phyloP scores from a whole-genome alignment of 2,797 vertebrate genomes.

The Urocyon cinereoargenteus region DNA sequence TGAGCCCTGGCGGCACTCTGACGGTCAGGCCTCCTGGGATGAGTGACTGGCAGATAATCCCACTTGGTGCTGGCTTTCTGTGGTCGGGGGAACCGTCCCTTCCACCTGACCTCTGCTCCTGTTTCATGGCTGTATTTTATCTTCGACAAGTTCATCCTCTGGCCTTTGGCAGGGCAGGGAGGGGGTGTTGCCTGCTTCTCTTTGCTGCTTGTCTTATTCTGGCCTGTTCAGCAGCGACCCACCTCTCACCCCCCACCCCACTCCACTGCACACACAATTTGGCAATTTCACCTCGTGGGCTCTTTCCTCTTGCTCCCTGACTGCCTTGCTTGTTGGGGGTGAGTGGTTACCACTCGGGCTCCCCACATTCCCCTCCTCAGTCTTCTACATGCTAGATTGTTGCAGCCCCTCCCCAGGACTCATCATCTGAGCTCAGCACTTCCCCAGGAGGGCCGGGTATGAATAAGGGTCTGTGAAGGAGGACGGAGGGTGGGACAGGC shows the following conservation, averaged over 20 bases:
- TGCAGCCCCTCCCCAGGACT: background rate
- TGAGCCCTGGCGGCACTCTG: background rate
- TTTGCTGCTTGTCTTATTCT: background rate
- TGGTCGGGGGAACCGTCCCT: background rate
- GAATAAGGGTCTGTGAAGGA: background rate
- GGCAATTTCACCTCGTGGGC: background rate
- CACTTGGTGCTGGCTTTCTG: background rate
- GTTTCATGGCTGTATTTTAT: background rate
- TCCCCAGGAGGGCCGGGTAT: background rate
- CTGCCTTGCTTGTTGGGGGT: background rate
- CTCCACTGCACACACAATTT: background rate
- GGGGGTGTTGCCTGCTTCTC: background rate
- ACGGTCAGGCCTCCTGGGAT: background rate
- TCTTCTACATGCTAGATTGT: background rate
- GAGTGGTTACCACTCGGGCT: background rate
- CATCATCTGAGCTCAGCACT: background rate
- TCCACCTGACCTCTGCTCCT: background rate
- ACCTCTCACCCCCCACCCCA: background rate
- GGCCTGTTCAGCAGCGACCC: background rate
- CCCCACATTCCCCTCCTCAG: background rate
- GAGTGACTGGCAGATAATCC: background rate
- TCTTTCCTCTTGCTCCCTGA: background rate
- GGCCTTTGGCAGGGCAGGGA: background rate
- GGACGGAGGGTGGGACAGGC: background rate
- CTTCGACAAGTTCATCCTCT: constrained; percentile 31